These are phyloP conservation scores for Nasua narica DNA, from an alignment of 2,797 vertebrate species.

Conservation along the genomic window DNA sequence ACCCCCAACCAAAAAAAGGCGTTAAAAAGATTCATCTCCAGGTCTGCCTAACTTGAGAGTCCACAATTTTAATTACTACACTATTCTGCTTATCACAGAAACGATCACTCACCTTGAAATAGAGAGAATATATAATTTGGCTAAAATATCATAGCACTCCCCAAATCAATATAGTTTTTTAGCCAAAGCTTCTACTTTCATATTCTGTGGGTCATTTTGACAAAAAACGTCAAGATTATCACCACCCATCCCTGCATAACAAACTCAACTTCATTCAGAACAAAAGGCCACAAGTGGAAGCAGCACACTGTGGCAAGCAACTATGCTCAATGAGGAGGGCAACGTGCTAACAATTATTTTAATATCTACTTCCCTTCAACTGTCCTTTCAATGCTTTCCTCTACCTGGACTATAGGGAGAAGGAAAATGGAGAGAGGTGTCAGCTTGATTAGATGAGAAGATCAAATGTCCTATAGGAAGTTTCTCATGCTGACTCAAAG, in stretches of 20 bases:
- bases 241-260: neutral
- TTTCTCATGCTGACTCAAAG: neutral
- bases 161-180: neutral
- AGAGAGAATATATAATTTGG: neutral
- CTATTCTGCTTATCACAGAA: conserved; percentile 27
- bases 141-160: neutral
- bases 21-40: neutral
- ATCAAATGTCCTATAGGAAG: neutral
- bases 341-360: neutral
- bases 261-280: neutral
- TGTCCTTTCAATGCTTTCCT: neutral
- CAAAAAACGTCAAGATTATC: neutral
- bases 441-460: neutral
- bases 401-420: neutral
- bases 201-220: neutral
- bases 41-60: neutral
- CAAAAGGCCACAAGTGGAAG: neutral
- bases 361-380: neutral
- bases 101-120: neutral
- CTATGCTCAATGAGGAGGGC: neutral
- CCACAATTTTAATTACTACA: neutral
- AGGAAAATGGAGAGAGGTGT: neutral
- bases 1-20: neutral
- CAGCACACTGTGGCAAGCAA: neutral
- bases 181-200: neutral